Conservation (phyloP, 2,888 invertebrate genomes). For the Drosophila picticornis region DNA sequence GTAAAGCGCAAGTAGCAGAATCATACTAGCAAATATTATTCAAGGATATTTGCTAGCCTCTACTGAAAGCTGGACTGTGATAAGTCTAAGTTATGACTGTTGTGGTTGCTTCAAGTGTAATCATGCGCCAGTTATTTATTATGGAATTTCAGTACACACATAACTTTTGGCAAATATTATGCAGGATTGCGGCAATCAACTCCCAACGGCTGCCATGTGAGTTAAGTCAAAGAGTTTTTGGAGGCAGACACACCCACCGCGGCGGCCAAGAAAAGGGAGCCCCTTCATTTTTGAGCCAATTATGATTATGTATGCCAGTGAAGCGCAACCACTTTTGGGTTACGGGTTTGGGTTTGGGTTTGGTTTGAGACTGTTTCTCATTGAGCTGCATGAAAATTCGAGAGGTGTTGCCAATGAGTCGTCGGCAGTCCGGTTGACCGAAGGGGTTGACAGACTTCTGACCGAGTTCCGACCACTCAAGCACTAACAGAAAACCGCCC, state of each 20-base stretch:
- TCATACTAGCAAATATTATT: background rate
- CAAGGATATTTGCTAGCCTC: background rate
- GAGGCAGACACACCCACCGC: slow-evolving; percentile 7
- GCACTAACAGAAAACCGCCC: slow-evolving; percentile 21
- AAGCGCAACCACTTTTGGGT: slow-evolving; percentile 45
- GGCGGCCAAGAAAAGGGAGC: background rate
- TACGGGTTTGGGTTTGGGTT: background rate
- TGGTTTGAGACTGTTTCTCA: slow-evolving; percentile 12
- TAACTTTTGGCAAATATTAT: slow-evolving; percentile 55
- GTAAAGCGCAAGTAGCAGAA: accelerated
- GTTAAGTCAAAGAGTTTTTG: background rate
- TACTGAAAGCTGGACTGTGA: background rate
- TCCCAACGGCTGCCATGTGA: background rate
- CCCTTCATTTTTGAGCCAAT: slow-evolving; percentile 25
- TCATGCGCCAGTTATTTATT: slow-evolving; percentile 82
- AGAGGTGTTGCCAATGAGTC: slow-evolving; percentile 67
- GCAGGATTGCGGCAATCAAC: slow-evolving; percentile 48
- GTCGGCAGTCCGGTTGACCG: slow-evolving; percentile 20
- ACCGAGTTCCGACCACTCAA: slow-evolving; percentile 60
- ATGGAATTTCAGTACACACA: slow-evolving; percentile 75
- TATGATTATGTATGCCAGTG: slow-evolving; percentile 60
- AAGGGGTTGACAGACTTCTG: slow-evolving; percentile 76
- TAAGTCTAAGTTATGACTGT: background rate
- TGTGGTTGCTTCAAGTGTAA: slow-evolving; percentile 45
- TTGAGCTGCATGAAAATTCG: slow-evolving; percentile 37